Evolutionary conservation across 2,888 invertebrate genomes (phyloP).

Genomic region (Entomobrya proxima): DNA sequence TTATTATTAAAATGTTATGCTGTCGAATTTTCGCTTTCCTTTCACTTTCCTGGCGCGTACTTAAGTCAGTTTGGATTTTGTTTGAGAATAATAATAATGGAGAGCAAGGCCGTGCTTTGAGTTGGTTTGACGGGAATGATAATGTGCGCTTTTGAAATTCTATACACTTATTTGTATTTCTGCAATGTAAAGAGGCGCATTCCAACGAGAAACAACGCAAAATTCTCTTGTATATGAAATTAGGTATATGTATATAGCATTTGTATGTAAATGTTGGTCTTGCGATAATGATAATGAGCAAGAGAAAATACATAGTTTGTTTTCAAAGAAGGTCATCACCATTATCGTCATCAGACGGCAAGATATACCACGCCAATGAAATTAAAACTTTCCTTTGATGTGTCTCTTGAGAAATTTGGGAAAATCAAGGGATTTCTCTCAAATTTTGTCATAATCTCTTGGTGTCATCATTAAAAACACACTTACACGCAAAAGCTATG

Average conservation of each 20-base stretch:
- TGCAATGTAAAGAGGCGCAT: no score
- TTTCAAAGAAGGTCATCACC: background rate
- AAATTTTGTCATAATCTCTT: background rate
- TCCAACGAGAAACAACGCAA: background rate
- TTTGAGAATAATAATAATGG: no score
- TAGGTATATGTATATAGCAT: background rate
- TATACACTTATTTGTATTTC: background rate
- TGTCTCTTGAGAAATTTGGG: background rate
- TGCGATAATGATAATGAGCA: no score
- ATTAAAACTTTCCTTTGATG: slow-evolving; percentile 1
- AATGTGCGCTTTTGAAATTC: slow-evolving; percentile 5
- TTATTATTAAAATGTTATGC: background rate
- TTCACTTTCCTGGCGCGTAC: no score
- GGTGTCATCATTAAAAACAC: background rate
- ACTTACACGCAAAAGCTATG: background rate
- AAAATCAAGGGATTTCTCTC: background rate
- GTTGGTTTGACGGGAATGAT: background rate
- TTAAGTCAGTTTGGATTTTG: no score
- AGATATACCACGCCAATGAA: background rate
- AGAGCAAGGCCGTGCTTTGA: background rate
- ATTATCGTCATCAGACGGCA: background rate
- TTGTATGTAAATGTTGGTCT: no score
- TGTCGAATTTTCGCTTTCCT: slow-evolving; percentile 11
- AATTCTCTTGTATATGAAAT: background rate
- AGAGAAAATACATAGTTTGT: no score